Conservation (phyloP, 2,888 invertebrate species). For the Andrena camellia region DNA sequence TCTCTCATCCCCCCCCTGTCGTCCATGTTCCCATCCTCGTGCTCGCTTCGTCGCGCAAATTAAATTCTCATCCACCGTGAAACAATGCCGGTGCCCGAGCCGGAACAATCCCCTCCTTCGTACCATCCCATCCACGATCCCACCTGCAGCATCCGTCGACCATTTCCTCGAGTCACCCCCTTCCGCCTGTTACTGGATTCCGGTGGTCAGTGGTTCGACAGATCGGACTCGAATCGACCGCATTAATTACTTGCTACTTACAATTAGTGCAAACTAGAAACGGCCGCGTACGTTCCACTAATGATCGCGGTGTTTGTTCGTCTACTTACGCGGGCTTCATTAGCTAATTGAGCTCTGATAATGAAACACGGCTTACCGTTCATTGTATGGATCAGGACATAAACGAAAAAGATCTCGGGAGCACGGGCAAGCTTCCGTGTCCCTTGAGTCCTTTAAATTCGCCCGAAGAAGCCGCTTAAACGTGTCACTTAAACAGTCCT, state of each 20-base stretch:
- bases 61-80: conserved; percentile 85
- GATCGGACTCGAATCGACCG: conserved; percentile 77
- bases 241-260: conserved; percentile 83
- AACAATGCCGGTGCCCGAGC: conserved; percentile 80
- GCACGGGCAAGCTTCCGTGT: neutral
- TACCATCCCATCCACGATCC: conserved; percentile 27
- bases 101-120: conserved; percentile 64
- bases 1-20: conserved; percentile 3
- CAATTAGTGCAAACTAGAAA: conserved; percentile 72
- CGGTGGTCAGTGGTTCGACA: conserved; percentile 75
- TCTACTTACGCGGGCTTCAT: conserved; percentile 43
- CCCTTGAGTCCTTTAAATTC: too few relatives aligned
- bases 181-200: conserved; percentile 49
- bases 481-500: too few relatives aligned
- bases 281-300: conserved; percentile 47
- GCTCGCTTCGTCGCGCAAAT: conserved; percentile 79
- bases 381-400: neutral
- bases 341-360: conserved; percentile 53
- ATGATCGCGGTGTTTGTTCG: conserved; percentile 49
- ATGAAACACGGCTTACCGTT: conserved; percentile 16
- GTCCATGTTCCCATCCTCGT: conserved; percentile 36
- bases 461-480: too few relatives aligned
- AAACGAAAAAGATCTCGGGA: conserved; percentile 28
- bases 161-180: conserved; percentile 3
- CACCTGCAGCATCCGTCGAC: conserved; percentile 44